Base-by-base conservation (phyloP, 92 coral and sea anemone genomes). In the Palythoa heliodiscus region DNA sequence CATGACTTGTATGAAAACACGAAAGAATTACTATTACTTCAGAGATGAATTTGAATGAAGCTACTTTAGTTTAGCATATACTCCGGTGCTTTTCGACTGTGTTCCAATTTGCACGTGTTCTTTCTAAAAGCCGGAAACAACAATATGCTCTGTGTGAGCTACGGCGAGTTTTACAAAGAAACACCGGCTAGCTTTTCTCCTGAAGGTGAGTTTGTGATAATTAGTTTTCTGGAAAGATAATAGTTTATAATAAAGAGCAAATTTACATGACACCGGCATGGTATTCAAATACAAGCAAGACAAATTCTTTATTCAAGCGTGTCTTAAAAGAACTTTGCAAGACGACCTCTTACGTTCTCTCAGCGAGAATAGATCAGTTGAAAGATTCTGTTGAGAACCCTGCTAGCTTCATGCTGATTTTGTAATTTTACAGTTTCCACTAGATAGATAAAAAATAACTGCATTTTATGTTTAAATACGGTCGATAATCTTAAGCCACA, bases 151-250 rank as follows among this genome's bases (percentile, higher is more conserved):
- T 43, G 48, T 43, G 5, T 43, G 48, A 43, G 3, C 3, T 43
- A 7, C 48, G 7, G 50, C 50, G 50, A 43, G 50, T 63, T 63
- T 63, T 10, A 19, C 11, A 63, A 20, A 19, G 69, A 63, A 63
- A 63, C 69, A 63, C 69, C 35, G 35, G 69, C 69, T n/a, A 19
- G 24, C 70, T 3, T 78, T 78, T 54, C 66, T 78, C 52, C 71
- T 78, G 83, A 58, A 70, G 14, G 23, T 60, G 70, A 39, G 35
- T 29, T 64, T 50, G 54, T 20, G 53, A 64, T 78, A 78, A 78
- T 78, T 78, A 61, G 83, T 78, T 52, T 60, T 58, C 83, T 78
- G 35, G 70, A 77, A 58, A 77, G 25, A 61, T 38, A 78, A 58
- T 78, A 58, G 71, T 20, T 4, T 35, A 78, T 71, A 78, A 78